Evolutionary conservation across 2,113 vertebrate species (phyloP).

Genomic region (Epinephelus fuscoguttatus): DNA sequence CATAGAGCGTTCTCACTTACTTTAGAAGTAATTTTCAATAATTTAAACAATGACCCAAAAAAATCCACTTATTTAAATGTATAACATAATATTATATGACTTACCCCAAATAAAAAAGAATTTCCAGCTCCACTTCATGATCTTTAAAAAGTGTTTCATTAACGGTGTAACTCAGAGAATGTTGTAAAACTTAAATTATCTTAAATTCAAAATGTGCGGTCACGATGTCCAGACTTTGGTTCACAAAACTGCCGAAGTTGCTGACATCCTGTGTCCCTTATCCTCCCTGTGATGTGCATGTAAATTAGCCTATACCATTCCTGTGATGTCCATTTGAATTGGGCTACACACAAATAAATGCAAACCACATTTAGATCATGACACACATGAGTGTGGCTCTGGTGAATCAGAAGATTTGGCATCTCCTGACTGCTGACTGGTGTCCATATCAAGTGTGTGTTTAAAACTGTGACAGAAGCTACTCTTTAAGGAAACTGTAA

Average conservation of each 20-base stretch:
- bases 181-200: too few species aligned
- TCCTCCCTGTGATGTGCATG: not conserved
- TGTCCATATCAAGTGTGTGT: not conserved
- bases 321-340: not conserved
- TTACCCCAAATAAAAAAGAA: constrained; percentile 17
- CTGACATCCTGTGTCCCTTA: not conserved
- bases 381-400: not conserved
- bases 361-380: not conserved
- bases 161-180: not conserved
- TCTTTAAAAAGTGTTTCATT: not conserved
- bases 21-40: not conserved
- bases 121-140: constrained; percentile 7
- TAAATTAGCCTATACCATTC: not conserved
- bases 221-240: not conserved
- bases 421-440: not conserved
- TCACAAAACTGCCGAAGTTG: not conserved
- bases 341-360: not conserved
- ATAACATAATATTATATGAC: not conserved
- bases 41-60: not conserved
- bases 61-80: not conserved
- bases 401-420: not conserved
- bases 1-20: not conserved
- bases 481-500: too few species aligned
- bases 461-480: too few species aligned
- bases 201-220: not conserved